These are phyloP conservation scores for Nineta flava DNA, from an alignment of 2,888 invertebrate species.

Conservation along the genomic window DNA sequence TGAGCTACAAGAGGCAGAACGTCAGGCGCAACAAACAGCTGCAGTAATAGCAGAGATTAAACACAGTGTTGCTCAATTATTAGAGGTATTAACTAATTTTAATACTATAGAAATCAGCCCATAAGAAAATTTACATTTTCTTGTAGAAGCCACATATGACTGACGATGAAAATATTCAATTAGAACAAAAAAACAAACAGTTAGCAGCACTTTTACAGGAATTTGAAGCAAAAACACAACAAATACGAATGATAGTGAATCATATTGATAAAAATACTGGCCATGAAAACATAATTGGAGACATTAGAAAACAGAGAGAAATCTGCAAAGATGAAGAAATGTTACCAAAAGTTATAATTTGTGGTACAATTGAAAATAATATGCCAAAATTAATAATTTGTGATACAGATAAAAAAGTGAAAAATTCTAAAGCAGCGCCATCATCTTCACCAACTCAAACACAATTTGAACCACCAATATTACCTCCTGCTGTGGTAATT, in stretches of 20 bases:
- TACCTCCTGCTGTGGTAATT: neutral
- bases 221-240: slow-evolving; percentile 42
- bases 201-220: slow-evolving; percentile 42
- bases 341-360: slow-evolving; percentile 28
- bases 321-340: slow-evolving; percentile 16
- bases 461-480: slow-evolving; percentile 4
- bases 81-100: slow-evolving; percentile 18
- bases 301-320: slow-evolving; percentile 17
- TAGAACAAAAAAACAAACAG: slow-evolving; percentile 38
- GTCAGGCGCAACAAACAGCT: slow-evolving; percentile 30
- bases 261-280: slow-evolving; percentile 24
- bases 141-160: slow-evolving; percentile 38
- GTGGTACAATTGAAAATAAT: slow-evolving; percentile 31
- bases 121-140: neutral
- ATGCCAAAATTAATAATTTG: slow-evolving; percentile 38
- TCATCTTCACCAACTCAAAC: neutral
- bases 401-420: slow-evolving; percentile 24
- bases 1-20: slow-evolving; percentile 31
- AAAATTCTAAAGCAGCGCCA: too few species aligned
- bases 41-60: slow-evolving; percentile 28
- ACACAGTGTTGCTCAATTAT: slow-evolving; percentile 23
- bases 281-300: slow-evolving; percentile 20
- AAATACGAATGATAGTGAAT: slow-evolving; percentile 36
- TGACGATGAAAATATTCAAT: slow-evolving; percentile 36
- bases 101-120: neutral